Evolutionary conservation across 1,140 invertebrate species (phyloP), one percentile per base, ranked within the genome.

Genomic region (Temnothorax longispinosus): DNA sequence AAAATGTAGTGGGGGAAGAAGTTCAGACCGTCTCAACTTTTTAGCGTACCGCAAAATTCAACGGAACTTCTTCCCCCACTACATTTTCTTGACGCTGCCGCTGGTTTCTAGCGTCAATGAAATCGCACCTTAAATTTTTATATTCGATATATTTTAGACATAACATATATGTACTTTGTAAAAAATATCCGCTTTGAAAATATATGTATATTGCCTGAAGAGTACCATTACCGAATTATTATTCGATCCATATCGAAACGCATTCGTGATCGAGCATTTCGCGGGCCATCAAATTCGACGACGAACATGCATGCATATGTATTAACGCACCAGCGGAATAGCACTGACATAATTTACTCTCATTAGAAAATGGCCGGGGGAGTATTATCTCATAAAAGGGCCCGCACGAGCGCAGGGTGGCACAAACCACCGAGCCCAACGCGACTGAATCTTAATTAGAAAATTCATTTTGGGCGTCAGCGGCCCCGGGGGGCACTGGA

Each of bases 391-490:
- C 81, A 62, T 81, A 86, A 88, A 88, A 41, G 76, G 74, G 62
- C 41, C 54, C 54, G n/a, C n/a, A 60, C 10, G 47, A 18, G 8
- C 56, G 35, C 35, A 13, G 13, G 38, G 54, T 27, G 72, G 85
- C 38, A 65, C 87, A 80, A 86, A 87, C 81, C 89, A 65, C 82
- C 82, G 69, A 27, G 77, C 69, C 64, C 77, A 87, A 86, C 69
- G 67, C 72, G 50, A 85, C 85, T 84, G 89, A 90, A 91, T 91
- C 87, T 90, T 90, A 90, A 91, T 91, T 90, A 91, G 85, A 90
- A 91, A 91, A 92, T 91, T 91, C 90, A 92, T 91, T 90, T 90
- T 87, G 67, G 80, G 58, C 86, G 67, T 84, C 72, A 78, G 60
- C 76, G 77, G 47, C 18, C 38, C 27, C 21, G n/a, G 13, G 71